These are phyloP conservation scores for Brassicogethes aeneus DNA, from an alignment of 2,888 invertebrate species.

Conservation along the genomic window DNA sequence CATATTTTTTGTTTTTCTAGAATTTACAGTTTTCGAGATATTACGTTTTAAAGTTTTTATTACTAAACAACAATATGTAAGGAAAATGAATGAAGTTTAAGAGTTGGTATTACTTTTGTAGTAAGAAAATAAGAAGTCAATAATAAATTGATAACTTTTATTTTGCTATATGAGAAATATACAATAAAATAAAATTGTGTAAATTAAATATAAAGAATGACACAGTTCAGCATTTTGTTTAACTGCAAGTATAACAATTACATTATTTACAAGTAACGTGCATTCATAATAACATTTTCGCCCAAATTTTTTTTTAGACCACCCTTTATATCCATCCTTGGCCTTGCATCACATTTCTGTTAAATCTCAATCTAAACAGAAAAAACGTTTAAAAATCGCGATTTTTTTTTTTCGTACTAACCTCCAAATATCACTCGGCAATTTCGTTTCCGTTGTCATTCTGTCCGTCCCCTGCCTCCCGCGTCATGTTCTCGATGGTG, in stretches of 20 bases:
- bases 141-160: slow-evolving; percentile 13
- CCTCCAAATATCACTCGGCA: slow-evolving; percentile 27
- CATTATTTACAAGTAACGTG: slow-evolving; percentile 32
- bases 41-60: no score
- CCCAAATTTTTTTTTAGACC: slow-evolving; percentile 11
- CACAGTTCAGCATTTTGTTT: slow-evolving; percentile 19
- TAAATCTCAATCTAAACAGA: slow-evolving; percentile 4
- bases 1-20: no score
- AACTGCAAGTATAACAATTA: slow-evolving; percentile 31
- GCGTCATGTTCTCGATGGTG: slow-evolving; percentile 44
- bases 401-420: slow-evolving; percentile 3
- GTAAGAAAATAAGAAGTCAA: background rate
- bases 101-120: no score
- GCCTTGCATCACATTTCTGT: slow-evolving; percentile 15
- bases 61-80: no score
- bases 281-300: slow-evolving; percentile 18
- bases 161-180: slow-evolving; percentile 32
- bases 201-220: slow-evolving; percentile 34
- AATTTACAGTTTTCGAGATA: no score
- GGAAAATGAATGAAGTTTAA: no score
- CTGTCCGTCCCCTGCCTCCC: slow-evolving; percentile 47
- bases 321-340: slow-evolving; percentile 9
- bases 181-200: slow-evolving; percentile 31
- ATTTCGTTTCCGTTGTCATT: slow-evolving; percentile 29
- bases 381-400: background rate